Evolutionary conservation across 2,797 vertebrate genomes (phyloP), one percentile per base, ranked within the genome.

Genomic region (Oreortyx pictus): DNA sequence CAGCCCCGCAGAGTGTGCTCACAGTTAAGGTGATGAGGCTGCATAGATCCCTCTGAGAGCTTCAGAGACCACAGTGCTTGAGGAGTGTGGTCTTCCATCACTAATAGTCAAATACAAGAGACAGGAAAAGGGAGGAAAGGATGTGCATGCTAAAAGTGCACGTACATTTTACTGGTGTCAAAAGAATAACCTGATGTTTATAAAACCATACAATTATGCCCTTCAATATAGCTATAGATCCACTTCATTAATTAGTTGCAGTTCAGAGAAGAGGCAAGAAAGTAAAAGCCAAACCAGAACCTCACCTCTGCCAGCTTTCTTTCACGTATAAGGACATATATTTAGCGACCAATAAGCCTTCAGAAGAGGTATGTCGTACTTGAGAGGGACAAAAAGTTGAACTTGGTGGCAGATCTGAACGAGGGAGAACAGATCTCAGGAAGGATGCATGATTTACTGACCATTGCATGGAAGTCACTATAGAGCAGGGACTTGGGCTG

Each of bases 271-370:
- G 50, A 78, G 25, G 31, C 43, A 61, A 72, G 22, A 35, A 86
- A 75, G 54, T 22, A 24, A 25, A 73, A 59, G 33, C 18, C 16
- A 52, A 50, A 56, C 31, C 50, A 70, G 47, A 60, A 64, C 12
- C 5, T 76, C 19, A 14, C 2, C 2, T 59, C 60, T 37, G 3
- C 35, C 50, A 59, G 4, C 24, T 54, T 39, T 17, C 27, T 68
- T 33, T 67, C 17, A 33, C 31, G 60, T 17, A 11, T 4, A 16
- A 5, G 60, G 43, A 57, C 27, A 41, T 41, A 41, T 14, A 44
- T 56, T 33, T 9, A 39, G 46, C 1, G 2, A 39, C 16, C 7
- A 0, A 2, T 7, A 50, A 35, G 62, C 46, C 68, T 9, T 0
- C 3, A 2, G 7, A 59, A 46, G 39, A 74, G 33, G 19, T 1